Conservation (phyloP, 2,888 invertebrate species). For the Chaitophorus viminalis region DNA sequence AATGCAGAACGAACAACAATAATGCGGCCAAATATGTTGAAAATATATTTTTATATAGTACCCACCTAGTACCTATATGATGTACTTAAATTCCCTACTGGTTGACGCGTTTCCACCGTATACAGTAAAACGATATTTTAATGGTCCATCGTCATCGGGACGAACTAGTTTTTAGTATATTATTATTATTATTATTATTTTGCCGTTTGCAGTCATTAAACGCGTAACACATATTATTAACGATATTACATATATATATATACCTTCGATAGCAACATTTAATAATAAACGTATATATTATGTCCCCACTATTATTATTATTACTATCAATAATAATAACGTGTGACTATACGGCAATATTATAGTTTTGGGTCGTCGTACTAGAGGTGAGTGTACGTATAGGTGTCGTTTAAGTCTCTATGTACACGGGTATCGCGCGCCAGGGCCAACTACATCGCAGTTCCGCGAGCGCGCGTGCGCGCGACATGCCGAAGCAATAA, state of each 20-base stretch:
- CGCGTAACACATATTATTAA: slow-evolving; percentile 36
- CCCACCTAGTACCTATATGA: too few species aligned
- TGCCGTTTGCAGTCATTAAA: slow-evolving; percentile 43
- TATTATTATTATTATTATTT: too few species aligned
- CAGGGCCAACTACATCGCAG: too few species aligned
- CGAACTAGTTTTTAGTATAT: slow-evolving; percentile 30
- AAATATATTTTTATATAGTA: too few species aligned
- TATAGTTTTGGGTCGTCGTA: slow-evolving; percentile 10
- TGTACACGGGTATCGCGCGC: too few species aligned
- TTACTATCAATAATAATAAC: slow-evolving; percentile 2
- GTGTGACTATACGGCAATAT: background rate
- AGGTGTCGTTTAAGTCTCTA: slow-evolving; percentile 41
- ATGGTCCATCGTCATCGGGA: background rate
- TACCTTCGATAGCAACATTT: background rate
- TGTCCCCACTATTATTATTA: background rate
- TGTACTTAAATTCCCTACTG: background rate
- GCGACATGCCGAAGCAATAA: background rate
- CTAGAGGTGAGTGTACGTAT: background rate
- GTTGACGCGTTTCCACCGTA: background rate
- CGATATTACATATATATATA: background rate
- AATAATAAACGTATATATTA: background rate
- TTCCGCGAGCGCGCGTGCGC: too few species aligned
- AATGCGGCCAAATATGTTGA: too few species aligned
- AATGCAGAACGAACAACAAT: too few species aligned
- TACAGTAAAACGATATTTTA: slow-evolving; percentile 49